Conservation (phyloP, 2,888 invertebrate species). For the Conistra vaccinii region DNA sequence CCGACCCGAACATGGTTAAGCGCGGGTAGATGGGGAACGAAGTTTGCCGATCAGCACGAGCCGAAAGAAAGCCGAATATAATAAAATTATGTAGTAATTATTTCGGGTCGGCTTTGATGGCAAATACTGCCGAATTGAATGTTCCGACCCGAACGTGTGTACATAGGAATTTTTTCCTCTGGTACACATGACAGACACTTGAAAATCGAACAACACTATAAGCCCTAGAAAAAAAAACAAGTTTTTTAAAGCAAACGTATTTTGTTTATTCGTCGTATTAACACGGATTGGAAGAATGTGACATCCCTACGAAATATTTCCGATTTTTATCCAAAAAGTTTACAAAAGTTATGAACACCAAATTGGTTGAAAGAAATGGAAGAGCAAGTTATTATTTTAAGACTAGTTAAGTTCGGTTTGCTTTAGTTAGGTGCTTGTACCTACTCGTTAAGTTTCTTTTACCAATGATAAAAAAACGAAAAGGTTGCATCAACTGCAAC, state of each 20-base stretch:
- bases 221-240: neutral
- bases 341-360: conserved; percentile 4
- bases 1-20: no score
- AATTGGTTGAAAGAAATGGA: neutral
- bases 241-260: neutral
- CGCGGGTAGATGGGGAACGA: no score
- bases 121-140: no score
- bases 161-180: neutral
- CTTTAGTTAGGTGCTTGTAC: neutral
- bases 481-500: conserved; percentile 3
- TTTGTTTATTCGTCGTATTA: conserved; percentile 32
- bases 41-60: no score
- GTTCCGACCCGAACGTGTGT: no score
- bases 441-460: neutral
- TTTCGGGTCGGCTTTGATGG: no score
- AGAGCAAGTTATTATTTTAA: neutral
- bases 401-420: neutral
- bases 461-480: neutral
- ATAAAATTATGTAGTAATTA: no score
- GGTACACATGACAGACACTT: neutral
- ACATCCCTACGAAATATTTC: conserved; percentile 14
- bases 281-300: conserved; percentile 24
- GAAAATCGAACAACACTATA: conserved; percentile 10
- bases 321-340: conserved; percentile 3
- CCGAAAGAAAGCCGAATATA: no score